Evolutionary conservation across 2,888 invertebrate species (phyloP).

Genomic region (Chalcis sispes): DNA sequence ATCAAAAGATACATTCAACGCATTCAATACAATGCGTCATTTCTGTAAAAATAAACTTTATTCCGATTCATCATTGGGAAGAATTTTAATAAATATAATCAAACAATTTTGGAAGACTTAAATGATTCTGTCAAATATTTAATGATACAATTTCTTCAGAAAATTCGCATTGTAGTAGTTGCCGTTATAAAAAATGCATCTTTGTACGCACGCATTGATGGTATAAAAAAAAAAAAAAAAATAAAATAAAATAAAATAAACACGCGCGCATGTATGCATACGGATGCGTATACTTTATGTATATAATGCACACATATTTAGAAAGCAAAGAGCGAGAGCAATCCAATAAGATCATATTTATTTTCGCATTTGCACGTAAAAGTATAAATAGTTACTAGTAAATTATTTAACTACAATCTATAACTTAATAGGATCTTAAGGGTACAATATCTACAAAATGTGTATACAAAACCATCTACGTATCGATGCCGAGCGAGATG

Average conservation of each 20-base stretch:
- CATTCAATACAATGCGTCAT: slow-evolving; percentile 25
- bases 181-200: slow-evolving; percentile 64
- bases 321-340: slow-evolving; percentile 39
- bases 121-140: slow-evolving; percentile 33
- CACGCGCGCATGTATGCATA: slow-evolving; percentile 18
- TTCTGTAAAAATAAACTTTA: slow-evolving; percentile 18
- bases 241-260: slow-evolving; percentile 22
- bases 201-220: slow-evolving; percentile 53
- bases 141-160: slow-evolving; percentile 14
- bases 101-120: slow-evolving; percentile 31
- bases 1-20: slow-evolving; percentile 28
- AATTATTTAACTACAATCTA: slow-evolving; percentile 62
- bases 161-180: slow-evolving; percentile 41
- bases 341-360: slow-evolving; percentile 39
- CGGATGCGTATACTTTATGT: background rate
- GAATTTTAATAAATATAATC: slow-evolving; percentile 21
- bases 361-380: slow-evolving; percentile 58
- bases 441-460: slow-evolving; percentile 70
- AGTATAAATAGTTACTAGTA: slow-evolving; percentile 69
- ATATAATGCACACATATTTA: slow-evolving; percentile 11
- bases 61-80: slow-evolving; percentile 14
- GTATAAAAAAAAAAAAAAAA: too few species aligned
- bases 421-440: slow-evolving; percentile 67
- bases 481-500: slow-evolving; percentile 59
- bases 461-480: slow-evolving; percentile 62